Conservation (phyloP, 2,113 vertebrate species). For the Calyptomena viridis region DNA sequence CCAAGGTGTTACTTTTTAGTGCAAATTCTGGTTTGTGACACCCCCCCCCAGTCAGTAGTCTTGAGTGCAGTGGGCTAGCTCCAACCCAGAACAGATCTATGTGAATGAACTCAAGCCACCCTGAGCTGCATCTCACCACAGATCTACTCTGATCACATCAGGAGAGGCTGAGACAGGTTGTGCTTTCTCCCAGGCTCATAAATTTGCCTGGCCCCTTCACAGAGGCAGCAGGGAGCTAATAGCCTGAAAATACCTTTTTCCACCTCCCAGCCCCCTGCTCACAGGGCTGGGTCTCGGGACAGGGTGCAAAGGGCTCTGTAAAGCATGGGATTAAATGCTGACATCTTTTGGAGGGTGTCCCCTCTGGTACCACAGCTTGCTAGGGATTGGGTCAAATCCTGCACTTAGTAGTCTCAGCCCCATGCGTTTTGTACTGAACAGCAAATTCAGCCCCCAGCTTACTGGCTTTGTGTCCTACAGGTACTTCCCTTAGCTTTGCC, state of each 20-base stretch:
- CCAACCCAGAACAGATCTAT: neutral
- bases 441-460: neutral
- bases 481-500: constrained; percentile 78
- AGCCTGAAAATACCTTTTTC: neutral
- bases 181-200: neutral
- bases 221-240: neutral
- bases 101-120: neutral
- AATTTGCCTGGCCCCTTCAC: neutral
- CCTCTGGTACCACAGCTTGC: neutral
- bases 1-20: neutral
- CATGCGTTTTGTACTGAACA: rapidly evolving
- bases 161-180: neutral
- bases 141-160: neutral
- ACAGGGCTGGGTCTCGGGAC: neutral
- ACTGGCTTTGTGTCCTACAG: constrained; percentile 29
- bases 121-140: neutral
- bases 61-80: neutral
- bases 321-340: neutral
- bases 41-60: neutral
- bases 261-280: neutral
- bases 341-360: neutral
- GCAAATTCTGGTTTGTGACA: neutral
- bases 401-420: neutral
- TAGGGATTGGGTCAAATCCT: neutral
- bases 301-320: neutral